phyloP scores from a whole-genome alignment of 2,113 vertebrate species.

The Bagarius yarrelli region DNA sequence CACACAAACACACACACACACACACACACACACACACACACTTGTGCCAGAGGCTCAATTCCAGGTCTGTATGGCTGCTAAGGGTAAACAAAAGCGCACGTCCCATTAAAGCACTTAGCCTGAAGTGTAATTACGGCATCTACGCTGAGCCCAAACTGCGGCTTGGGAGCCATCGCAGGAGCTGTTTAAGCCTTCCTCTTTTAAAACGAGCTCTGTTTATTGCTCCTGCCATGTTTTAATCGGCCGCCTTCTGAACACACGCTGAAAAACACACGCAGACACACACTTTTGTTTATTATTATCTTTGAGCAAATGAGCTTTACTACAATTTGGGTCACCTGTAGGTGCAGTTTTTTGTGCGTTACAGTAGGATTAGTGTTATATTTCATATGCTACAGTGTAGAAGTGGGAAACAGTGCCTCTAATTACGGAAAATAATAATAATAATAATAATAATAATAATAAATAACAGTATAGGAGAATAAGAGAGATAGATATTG shows the following conservation, averaged over 20 bases:
- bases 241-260: conserved; percentile 52
- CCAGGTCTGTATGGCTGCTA: conserved; percentile 10
- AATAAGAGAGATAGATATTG: no score
- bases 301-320: neutral
- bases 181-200: conserved; percentile 61
- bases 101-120: conserved; percentile 67
- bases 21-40: neutral
- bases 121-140: conserved; percentile 70
- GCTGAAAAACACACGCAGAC: conserved; percentile 51
- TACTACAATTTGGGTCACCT: no score
- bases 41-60: neutral
- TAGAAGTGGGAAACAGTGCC: no score
- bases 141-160: conserved; percentile 61
- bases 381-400: no score
- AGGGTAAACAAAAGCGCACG: conserved; percentile 48
- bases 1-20: neutral
- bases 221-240: conserved; percentile 63
- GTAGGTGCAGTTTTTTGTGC: no score
- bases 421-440: no score
- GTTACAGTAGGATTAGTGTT: no score
- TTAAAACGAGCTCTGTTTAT: conserved; percentile 68
- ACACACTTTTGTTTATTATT: conserved; percentile 39
- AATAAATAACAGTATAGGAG: no score
- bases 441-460: no score
- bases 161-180: conserved; percentile 65